Conservation (phyloP, 1,140 invertebrate genomes). For the Rhizoglyphus robini region DNA sequence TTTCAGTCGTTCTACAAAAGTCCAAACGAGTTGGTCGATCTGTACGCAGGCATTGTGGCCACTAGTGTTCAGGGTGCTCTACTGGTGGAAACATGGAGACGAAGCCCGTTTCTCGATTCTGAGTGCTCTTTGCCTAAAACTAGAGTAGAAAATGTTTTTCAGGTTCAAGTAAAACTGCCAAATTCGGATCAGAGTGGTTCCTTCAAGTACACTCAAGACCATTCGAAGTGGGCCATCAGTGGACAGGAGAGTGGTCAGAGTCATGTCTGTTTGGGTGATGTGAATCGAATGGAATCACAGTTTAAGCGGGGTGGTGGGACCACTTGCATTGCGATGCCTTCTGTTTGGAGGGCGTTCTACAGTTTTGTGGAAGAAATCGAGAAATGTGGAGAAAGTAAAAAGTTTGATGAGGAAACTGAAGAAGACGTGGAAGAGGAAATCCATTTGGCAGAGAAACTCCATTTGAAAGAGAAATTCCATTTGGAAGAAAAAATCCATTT, state of each 20-base stretch:
- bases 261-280: constrained; percentile 75
- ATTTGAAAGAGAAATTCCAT: too few species aligned
- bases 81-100: constrained; percentile 72
- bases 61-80: constrained; percentile 52
- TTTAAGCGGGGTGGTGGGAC: constrained; percentile 62
- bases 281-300: constrained; percentile 69
- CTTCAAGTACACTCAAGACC: constrained; percentile 61
- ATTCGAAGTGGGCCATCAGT: constrained; percentile 80
- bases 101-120: constrained; percentile 42
- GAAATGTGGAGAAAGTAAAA: too few species aligned
- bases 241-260: constrained; percentile 33
- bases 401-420: too few species aligned
- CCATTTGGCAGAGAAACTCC: too few species aligned
- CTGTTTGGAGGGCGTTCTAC: constrained; percentile 36
- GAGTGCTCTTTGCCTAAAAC: constrained; percentile 42
- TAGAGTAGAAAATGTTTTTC: constrained; percentile 51
- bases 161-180: constrained; percentile 39
- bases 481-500: too few species aligned
- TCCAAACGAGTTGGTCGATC: constrained; percentile 44
- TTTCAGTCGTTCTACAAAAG: constrained; percentile 46
- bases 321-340: constrained; percentile 48
- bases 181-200: constrained; percentile 32
- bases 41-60: constrained; percentile 68
- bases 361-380: neutral
- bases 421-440: too few species aligned